phyloP scores from a whole-genome alignment of 1,140 invertebrate species.

The Pseudomyrmex pallidus region DNA sequence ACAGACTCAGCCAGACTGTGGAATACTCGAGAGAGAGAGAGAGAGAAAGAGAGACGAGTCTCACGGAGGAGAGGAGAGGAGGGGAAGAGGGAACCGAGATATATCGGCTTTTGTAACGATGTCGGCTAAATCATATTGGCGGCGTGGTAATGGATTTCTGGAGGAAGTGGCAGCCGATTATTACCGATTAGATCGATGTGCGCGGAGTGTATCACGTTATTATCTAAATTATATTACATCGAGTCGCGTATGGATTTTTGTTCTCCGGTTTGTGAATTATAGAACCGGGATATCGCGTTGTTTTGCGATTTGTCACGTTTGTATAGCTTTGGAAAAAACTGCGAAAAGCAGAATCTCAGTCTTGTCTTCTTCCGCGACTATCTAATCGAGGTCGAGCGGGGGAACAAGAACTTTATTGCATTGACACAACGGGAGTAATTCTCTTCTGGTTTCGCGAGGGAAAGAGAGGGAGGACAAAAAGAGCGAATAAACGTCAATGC shows the following conservation, averaged over 20 bases:
- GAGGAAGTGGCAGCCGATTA: slow-evolving; percentile 66
- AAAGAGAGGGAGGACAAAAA: neutral
- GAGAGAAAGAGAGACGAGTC: slow-evolving; percentile 30
- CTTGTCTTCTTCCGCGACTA: slow-evolving; percentile 2
- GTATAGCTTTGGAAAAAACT: neutral
- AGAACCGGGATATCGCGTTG: neutral
- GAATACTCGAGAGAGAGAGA: slow-evolving; percentile 17
- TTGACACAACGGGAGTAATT: slow-evolving; percentile 25
- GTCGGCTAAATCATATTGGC: slow-evolving; percentile 55
- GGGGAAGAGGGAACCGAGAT: no score
- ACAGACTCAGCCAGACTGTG: slow-evolving; percentile 17
- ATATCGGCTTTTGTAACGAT: slow-evolving; percentile 39
- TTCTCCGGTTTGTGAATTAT: slow-evolving; percentile 30
- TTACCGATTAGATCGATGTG: slow-evolving; percentile 69
- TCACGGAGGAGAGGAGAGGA: slow-evolving; percentile 3
- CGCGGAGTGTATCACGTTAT: slow-evolving; percentile 54
- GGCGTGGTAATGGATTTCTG: slow-evolving; percentile 67
- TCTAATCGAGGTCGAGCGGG: slow-evolving; percentile 2
- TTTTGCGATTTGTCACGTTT: slow-evolving; percentile 32
- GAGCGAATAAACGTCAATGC: neutral
- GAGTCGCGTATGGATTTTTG: slow-evolving; percentile 15
- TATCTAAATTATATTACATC: slow-evolving; percentile 62
- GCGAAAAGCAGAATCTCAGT: neutral
- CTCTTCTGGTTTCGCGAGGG: neutral
- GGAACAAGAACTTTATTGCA: slow-evolving; percentile 25